Base-by-base conservation (phyloP, 1,140 invertebrate genomes). In the Episyrphus balteatus region DNA sequence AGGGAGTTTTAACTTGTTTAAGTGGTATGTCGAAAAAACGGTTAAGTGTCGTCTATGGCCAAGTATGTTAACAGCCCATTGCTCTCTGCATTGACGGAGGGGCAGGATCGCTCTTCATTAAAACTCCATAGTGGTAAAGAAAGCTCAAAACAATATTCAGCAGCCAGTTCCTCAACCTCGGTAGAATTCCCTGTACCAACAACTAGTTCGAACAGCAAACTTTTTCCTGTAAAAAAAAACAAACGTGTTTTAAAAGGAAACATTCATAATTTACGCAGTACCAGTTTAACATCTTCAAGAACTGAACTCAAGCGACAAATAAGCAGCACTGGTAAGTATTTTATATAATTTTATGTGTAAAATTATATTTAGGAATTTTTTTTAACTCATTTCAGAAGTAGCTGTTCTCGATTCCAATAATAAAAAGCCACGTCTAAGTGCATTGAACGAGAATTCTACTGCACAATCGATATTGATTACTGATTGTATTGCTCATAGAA, bases 31-130 rank as follows among this genome's bases (percentile, higher is more conserved):
- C 58, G 62, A 62, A 64, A 57, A 56, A 57, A 58, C 58, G 61
- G 59, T 63, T 64, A 68, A 68, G 65, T 68, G 62, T 68, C 65
- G 66, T 68, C 65, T 68, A 68, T 68, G 66, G 66, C 66, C 61
- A 64, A 68, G 61, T 68, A 62, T 62, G 63, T 61, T 68, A 68
- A 61, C 61, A 62, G 61, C 61, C 60, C 66, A 59, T 65, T 61
- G 66, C 66, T 68, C 66, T 68, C 66, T 68, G 66, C 65, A 68
- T 61, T 68, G 66, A 68, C 65, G 66, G 66, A 68, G 66, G 66
- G 66, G 63, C 63, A 68, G 55, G 55, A 61, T 59, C 57, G 55
- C 57, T 62, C 57, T 26, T 26, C 21, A 26, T 26, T 26, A 26
- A 26, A 26, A 5, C 3, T 26, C 8, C 8, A 5, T 26, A 3